A percentile compares a stretch with the other conserved stretches of the same genome.
Evolutionary conservation across 2,888 invertebrate species (phyloP).

Genomic region (Bembecia ichneumoniformis): DNA sequence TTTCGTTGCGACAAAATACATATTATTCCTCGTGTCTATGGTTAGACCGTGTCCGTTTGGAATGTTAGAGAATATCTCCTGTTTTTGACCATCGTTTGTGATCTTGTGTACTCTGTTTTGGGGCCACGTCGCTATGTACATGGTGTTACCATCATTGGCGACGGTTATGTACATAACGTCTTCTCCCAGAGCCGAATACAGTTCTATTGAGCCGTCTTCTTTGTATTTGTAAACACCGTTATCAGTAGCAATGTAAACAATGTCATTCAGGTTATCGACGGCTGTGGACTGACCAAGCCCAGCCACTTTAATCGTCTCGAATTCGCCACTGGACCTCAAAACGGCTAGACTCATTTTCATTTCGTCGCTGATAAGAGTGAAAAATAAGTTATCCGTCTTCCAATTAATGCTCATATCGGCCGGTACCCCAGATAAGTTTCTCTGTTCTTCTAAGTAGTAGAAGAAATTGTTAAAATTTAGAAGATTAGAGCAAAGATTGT

Average conservation of each 20-base stretch:
- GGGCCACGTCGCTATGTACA: slow-evolving; percentile 63
- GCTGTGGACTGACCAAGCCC: slow-evolving; percentile 57
- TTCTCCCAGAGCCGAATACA: slow-evolving; percentile 49
- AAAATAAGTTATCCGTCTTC: slow-evolving; percentile 53
- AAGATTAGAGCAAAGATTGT: slow-evolving; percentile 32
- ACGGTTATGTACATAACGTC: slow-evolving; percentile 61
- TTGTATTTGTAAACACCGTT: slow-evolving; percentile 62
- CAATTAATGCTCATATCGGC: slow-evolving; percentile 58
- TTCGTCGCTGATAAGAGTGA: slow-evolving; percentile 51
- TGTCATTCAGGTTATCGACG: slow-evolving; percentile 61
- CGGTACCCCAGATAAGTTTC: slow-evolving; percentile 45
- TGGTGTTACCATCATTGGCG: slow-evolving; percentile 35
- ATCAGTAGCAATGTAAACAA: slow-evolving; percentile 59
- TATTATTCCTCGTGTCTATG: slow-evolving; percentile 49
- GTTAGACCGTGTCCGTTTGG: slow-evolving; percentile 60
- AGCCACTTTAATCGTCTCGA: slow-evolving; percentile 45
- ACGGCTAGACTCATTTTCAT: slow-evolving; percentile 57
- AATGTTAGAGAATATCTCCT: slow-evolving; percentile 41
- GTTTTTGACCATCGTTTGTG: slow-evolving; percentile 42
- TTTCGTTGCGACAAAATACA: slow-evolving; percentile 56
- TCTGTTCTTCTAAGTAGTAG: slow-evolving; percentile 34
- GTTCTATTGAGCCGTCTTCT: slow-evolving; percentile 41
- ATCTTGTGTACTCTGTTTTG: slow-evolving; percentile 56
- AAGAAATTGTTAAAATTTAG: slow-evolving; percentile 44
- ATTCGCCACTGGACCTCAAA: slow-evolving; percentile 37